phyloP scores from a whole-genome alignment of 2,113 vertebrate genomes.

The Cephalopterus ornatus region DNA sequence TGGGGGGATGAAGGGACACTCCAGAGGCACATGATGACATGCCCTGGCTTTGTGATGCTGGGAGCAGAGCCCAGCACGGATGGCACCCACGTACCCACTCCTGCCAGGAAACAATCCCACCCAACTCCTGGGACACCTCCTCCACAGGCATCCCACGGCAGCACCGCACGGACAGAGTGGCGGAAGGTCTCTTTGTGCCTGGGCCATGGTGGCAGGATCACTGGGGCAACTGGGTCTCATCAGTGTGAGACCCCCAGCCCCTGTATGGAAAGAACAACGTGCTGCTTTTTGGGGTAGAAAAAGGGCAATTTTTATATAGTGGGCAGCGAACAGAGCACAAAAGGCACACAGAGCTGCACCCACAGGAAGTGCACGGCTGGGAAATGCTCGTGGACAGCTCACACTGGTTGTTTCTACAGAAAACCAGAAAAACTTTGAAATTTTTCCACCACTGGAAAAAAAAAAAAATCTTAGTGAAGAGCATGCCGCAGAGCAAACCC shows the following conservation, averaged over 20 bases:
- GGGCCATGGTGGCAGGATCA: neutral
- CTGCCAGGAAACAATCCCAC: neutral
- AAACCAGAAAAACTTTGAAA: neutral
- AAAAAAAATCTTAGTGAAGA: neutral
- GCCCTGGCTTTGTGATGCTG: neutral
- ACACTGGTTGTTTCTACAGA: neutral
- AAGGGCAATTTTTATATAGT: neutral
- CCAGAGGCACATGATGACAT: neutral
- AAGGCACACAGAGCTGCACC: neutral
- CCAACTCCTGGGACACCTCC: neutral
- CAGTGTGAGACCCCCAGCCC: rapidly evolving
- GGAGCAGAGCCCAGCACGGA: neutral
- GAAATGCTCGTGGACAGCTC: neutral
- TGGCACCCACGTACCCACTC: rapidly evolving
- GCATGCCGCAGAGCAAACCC: neutral
- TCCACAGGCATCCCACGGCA: neutral
- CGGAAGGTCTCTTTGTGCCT: neutral
- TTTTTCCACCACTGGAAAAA: neutral
- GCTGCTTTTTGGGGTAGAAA: neutral
- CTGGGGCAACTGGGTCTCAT: neutral
- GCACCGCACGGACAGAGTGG: rapidly evolving
- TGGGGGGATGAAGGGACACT: neutral
- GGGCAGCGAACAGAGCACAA: neutral
- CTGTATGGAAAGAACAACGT: rapidly evolving
- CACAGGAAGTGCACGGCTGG: neutral